Percentiles rank a stretch among this genome's conserved stretches.
phyloP scores from a whole-genome alignment of 1,140 invertebrate genomes.

The Bombus soroeensis region DNA sequence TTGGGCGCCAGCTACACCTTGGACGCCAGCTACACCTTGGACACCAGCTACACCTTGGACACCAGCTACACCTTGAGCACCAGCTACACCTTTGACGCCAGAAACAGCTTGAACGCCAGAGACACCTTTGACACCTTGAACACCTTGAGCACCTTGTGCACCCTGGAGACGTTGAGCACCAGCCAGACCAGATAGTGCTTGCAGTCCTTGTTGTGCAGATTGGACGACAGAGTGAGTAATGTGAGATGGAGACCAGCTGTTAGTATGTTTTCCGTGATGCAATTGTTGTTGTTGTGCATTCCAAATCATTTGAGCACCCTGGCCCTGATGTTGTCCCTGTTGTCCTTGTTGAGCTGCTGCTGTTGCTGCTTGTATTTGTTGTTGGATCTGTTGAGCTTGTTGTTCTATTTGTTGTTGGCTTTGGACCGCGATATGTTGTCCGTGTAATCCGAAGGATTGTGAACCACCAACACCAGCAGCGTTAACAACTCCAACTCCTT shows the following conservation, averaged over 20 bases:
- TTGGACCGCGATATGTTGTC: not conserved
- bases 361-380: not conserved
- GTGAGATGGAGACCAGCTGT: not conserved
- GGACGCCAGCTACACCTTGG: not conserved
- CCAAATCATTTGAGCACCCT: conserved; percentile 4
- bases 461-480: not conserved
- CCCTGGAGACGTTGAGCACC: conserved; percentile 1
- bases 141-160: not conserved
- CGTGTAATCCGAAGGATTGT: not conserved
- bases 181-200: not conserved
- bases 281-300: conserved; percentile 9
- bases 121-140: not conserved
- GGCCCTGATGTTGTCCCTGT: not conserved
- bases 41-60: not conserved
- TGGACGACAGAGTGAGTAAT: conserved; percentile 22
- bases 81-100: not conserved
- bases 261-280: not conserved
- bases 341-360: conserved; percentile 1
- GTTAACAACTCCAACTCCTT: conserved; percentile 44
- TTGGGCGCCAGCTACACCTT: not conserved
- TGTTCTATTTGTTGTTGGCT: not conserved
- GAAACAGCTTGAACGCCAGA: not conserved
- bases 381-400: not conserved
- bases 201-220: not conserved
- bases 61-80: not conserved